These are phyloP conservation scores for Silurus lanzhouensis DNA, from an alignment of 2,797 vertebrate species.

Conservation along the genomic window DNA sequence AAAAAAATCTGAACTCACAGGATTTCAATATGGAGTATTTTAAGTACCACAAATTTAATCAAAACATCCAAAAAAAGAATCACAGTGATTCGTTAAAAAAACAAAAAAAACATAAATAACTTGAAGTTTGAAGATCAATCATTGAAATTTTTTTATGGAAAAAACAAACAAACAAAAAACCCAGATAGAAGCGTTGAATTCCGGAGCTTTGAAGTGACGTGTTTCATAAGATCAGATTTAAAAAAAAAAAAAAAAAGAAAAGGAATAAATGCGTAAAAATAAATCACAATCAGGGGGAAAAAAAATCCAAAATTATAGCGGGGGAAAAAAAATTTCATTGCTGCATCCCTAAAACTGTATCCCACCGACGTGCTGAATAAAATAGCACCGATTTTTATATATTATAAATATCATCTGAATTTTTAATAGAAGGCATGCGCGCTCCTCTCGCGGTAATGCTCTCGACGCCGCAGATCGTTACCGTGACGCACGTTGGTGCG, in stretches of 20 bases:
- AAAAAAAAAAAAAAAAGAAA: not conserved
- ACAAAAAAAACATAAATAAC: not conserved
- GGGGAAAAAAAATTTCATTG: not conserved
- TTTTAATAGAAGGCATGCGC: slow-evolving; percentile 37
- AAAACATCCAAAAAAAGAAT: not conserved
- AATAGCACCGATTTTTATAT: not conserved
- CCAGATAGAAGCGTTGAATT: not conserved
- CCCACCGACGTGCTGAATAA: not conserved
- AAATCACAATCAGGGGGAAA: not conserved
- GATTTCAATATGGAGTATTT: not conserved
- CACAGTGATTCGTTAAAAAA: not conserved
- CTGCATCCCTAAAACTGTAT: not conserved
- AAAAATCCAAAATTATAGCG: not conserved
- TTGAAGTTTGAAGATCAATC: not conserved
- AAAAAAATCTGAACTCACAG: not conserved
- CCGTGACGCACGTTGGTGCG: not conserved
- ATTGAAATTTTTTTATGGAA: not conserved
- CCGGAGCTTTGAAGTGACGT: not conserved
- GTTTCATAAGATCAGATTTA: not conserved
- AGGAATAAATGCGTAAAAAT: not conserved
- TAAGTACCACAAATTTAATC: not conserved
- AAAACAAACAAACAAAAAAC: no score
- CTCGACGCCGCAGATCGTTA: no score
- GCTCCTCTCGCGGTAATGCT: slow-evolving; percentile 21
- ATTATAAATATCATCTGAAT: not conserved